Base-by-base conservation (phyloP, 2,113 vertebrate genomes). In the Uria lomvia region DNA sequence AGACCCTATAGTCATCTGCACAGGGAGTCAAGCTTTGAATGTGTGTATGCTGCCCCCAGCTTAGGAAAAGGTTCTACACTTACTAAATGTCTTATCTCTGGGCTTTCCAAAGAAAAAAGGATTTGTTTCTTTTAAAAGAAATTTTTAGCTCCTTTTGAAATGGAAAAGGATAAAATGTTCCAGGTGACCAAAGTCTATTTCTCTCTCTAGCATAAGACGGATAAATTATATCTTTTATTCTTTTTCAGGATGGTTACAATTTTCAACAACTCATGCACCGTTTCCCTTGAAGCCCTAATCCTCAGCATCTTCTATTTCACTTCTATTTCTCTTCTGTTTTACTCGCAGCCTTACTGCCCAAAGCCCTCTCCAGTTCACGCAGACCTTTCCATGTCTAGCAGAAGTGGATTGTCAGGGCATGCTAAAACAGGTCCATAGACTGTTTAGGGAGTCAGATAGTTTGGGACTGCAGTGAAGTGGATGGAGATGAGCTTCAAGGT, bases 1-100 rank as follows among this genome's bases (percentile, higher is more conserved):
- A 89, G n/a, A 68, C 34, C 11, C 21, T 34, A 1, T 12, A 67
- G 8, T 38, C 29, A 26, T 43, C 71, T 49, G 38, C 65, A 27
- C 0, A 0, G 32, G 50, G 9, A 52, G 4, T 22, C 1, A 38
- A 67, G 26, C 5, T 12, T 12, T 13, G 10, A 66, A 45, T 19
- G 8, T n/a, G 12, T 15, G 4, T 50, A 12, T 74, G 59, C 17
- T 26, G 22, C 5, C 6, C 9, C 15, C 10, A 38, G 15, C 26
- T 80, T 17, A 42, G 14, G 19, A 42, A 36, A 66, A 52, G 26
- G 50, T 52, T 42, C 19, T 38, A 9, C 16, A 38, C 16, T 50
- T 75, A 32, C 45, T 82, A 71, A 36, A 83, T 60, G 18, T 49
- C 27, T 43, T 50, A 1, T 34, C 15, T 73, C 6, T 49, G 62